These are phyloP conservation scores for Pogonophryne albipinna DNA, from an alignment of 2,797 vertebrate species.

Conservation along the genomic window DNA sequence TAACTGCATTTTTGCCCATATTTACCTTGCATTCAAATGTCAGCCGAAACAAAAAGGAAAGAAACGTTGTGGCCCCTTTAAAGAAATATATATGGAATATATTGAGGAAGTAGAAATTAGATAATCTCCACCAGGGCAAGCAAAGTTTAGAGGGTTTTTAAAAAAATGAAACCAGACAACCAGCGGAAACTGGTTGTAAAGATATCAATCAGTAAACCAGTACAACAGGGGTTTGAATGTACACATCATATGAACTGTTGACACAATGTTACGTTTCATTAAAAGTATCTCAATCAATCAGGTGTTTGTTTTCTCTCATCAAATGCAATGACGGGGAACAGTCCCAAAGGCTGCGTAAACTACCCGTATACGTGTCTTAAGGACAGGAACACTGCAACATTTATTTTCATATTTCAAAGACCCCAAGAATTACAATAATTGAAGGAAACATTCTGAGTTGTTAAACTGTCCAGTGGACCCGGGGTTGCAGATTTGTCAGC, in stretches of 20 bases:
- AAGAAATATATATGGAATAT: conserved; percentile 34
- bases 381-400: conserved; percentile 47
- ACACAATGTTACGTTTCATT: conserved; percentile 55
- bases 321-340: conserved; percentile 54
- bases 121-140: conserved; percentile 53
- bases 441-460: conserved; percentile 82
- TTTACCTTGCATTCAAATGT: conserved; percentile 25
- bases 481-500: conserved; percentile 79
- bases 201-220: conserved; percentile 43
- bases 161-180: conserved; percentile 37
- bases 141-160: conserved; percentile 47
- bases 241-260: conserved; percentile 42
- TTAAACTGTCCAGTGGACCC: conserved; percentile 77
- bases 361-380: conserved; percentile 40
- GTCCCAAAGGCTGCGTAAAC: conserved; percentile 61
- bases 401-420: conserved; percentile 80
- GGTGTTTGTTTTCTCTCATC: conserved; percentile 67
- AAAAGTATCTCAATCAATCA: conserved; percentile 53
- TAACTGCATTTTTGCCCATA: conserved; percentile 3
- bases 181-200: conserved; percentile 20
- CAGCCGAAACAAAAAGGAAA: conserved; percentile 26
- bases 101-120: conserved; percentile 60
- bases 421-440: conserved; percentile 78
- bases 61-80: conserved; percentile 32
- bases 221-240: conserved; percentile 24